Evolutionary conservation across 2,888 invertebrate species (phyloP), one percentile per base, ranked within the genome.

Genomic region (Agrypnus murinus): DNA sequence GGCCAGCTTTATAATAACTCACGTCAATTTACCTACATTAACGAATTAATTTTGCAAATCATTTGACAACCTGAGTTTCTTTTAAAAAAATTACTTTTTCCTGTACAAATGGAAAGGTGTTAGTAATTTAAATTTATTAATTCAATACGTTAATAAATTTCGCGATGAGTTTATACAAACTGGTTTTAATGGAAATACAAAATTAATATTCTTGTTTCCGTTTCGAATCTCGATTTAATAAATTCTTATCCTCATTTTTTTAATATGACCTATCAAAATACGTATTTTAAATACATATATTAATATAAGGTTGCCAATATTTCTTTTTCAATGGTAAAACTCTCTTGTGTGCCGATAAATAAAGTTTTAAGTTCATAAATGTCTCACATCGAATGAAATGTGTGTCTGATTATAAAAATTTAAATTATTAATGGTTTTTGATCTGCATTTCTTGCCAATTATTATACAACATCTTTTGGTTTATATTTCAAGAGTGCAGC

Each of bases 141-240:
- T 68, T 25, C 68, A 50, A 69, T 59, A 48, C 53, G 57, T 60
- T 58, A 71, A 75, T 76, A 76, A 74, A 76, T 76, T 74, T 74
- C 71, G 71, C 69, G 75, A 71, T 71, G 73, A 53, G 71, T 25
- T 36, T 57, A 60, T 34, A 65, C 72, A 75, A 71, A 71, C 74
- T 71, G 69, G 72, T 72, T 75, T 72, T 71, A 25, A 65, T 72
- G 71, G 59, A 75, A 74, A 77, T 74, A 74, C 67, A 74, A 75
- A 76, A 74, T 77, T 74, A 73, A 77, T 77, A 77, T 69, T 69
- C 75, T 71, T 75, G 75, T 75, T 77, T 74, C 73, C 74, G 75
- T 68, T 74, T 63, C 74, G 60, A 69, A 70, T 73, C 73, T 68
- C 65, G 73, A 77, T 77, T 25, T 72, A 75, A 75, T 77, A 75